Percentiles rank a stretch among this genome's conserved stretches.
Evolutionary conservation across 2,888 invertebrate genomes (phyloP).

Genomic region (Molanna angustata): DNA sequence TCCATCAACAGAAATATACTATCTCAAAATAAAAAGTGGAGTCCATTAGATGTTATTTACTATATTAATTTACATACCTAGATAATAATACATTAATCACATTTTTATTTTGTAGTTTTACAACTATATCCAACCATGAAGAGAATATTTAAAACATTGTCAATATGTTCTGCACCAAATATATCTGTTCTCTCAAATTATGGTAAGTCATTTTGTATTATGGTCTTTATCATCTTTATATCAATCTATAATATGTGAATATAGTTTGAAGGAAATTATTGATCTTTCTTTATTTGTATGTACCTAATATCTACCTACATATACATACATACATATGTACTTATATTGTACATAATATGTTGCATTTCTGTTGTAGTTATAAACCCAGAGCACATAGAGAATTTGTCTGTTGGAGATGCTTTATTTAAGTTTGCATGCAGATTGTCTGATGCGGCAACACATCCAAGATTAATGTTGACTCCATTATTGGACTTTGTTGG

Average conservation of each 20-base stretch:
- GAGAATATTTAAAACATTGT: slow-evolving; percentile 75
- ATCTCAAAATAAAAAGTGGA: background rate
- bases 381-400: slow-evolving; percentile 45
- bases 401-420: slow-evolving; percentile 79
- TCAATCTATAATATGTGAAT: too few relatives aligned
- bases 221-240: too few relatives aligned
- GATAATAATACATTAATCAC: background rate
- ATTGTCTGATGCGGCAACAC: slow-evolving; percentile 72
- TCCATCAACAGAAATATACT: background rate
- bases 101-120: slow-evolving; percentile 51
- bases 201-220: slow-evolving; percentile 1
- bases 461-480: slow-evolving; percentile 71
- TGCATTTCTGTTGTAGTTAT: slow-evolving; percentile 39
- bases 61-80: background rate
- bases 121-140: slow-evolving; percentile 81
- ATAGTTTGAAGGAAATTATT: too few relatives aligned
- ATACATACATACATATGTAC: too few relatives aligned
- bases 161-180: slow-evolving; percentile 70
- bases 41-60: background rate
- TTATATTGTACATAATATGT: too few relatives aligned
- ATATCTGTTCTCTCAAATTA: slow-evolving; percentile 59
- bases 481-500: slow-evolving; percentile 73
- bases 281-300: background rate
- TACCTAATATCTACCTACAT: too few relatives aligned
- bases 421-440: slow-evolving; percentile 81